Percentiles rank a stretch among this genome's conserved stretches.
Conservation (phyloP, 2,113 vertebrate genomes). For the Odocoileus virginianus region DNA sequence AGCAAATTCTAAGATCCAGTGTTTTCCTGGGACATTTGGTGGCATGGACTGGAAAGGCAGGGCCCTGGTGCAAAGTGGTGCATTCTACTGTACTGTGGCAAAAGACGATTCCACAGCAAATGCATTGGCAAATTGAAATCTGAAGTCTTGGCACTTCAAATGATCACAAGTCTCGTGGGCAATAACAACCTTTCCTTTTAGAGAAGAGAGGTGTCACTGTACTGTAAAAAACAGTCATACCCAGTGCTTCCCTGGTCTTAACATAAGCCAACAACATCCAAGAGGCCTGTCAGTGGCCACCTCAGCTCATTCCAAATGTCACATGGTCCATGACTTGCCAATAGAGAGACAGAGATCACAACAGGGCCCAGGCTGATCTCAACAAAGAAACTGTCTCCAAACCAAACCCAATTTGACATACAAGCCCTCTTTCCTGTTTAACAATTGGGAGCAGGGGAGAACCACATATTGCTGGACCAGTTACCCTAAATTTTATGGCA, state of each 20-base stretch:
- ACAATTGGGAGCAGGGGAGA: background rate
- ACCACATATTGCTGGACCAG: background rate
- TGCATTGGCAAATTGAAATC: background rate
- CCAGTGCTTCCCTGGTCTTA: background rate
- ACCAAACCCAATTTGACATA: background rate
- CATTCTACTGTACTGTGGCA: background rate
- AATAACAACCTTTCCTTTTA: background rate
- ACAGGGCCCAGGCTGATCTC: background rate
- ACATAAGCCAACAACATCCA: background rate
- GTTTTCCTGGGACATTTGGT: background rate
- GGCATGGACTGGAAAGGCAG: background rate
- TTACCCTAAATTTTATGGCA: background rate
- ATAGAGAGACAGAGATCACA: background rate
- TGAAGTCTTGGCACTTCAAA: background rate
- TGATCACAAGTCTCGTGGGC: background rate
- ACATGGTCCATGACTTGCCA: background rate
- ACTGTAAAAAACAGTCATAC: background rate
- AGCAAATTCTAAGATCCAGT: background rate
- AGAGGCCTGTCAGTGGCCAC: background rate
- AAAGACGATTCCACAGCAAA: background rate
- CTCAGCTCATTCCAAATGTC: background rate
- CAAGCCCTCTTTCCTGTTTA: background rate
- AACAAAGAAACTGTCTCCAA: background rate
- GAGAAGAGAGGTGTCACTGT: background rate
- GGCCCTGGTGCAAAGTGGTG: accelerated